Evolutionary conservation across 2,888 invertebrate genomes (phyloP).

Genomic region (Ashinkailepas kermadecensis): DNA sequence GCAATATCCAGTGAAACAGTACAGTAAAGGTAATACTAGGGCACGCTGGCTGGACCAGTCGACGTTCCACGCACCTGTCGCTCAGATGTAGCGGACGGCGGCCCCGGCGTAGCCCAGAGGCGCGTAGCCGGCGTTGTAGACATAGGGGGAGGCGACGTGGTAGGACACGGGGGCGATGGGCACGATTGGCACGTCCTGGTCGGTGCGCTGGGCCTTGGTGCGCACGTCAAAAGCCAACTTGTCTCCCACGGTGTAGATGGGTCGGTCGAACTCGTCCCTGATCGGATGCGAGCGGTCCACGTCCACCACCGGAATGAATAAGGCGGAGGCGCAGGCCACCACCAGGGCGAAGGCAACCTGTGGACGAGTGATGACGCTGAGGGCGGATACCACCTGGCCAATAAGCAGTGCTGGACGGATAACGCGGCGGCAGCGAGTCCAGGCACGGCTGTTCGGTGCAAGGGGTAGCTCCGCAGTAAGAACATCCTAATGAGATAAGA

Average conservation of each 20-base stretch:
- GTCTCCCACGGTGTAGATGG: neutral
- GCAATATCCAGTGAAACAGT: too few relatives aligned
- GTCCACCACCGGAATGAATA: neutral
- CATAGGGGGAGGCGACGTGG: neutral
- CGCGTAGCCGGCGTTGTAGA: neutral
- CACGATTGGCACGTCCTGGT: constrained; percentile 6
- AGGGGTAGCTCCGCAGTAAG: too few relatives aligned
- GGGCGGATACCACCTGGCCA: neutral
- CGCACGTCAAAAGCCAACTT: neutral
- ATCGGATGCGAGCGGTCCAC: constrained; percentile 3
- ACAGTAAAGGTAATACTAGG: too few relatives aligned
- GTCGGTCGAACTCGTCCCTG: constrained; percentile 15
- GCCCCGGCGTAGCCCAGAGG: neutral
- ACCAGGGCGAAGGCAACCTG: constrained; percentile 13
- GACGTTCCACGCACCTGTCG: too few relatives aligned
- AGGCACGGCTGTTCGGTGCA: neutral
- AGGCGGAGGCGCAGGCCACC: neutral
- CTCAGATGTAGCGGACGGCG: neutral
- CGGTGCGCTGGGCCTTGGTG: constrained; percentile 11
- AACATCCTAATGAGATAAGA: too few relatives aligned
- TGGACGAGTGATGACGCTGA: too few relatives aligned
- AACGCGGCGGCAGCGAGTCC: neutral
- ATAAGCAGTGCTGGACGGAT: neutral
- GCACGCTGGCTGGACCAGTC: too few relatives aligned
- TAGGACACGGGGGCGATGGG: neutral